Conservation (phyloP, 1,140 invertebrate species). For the Drosophila sp. region DNA sequence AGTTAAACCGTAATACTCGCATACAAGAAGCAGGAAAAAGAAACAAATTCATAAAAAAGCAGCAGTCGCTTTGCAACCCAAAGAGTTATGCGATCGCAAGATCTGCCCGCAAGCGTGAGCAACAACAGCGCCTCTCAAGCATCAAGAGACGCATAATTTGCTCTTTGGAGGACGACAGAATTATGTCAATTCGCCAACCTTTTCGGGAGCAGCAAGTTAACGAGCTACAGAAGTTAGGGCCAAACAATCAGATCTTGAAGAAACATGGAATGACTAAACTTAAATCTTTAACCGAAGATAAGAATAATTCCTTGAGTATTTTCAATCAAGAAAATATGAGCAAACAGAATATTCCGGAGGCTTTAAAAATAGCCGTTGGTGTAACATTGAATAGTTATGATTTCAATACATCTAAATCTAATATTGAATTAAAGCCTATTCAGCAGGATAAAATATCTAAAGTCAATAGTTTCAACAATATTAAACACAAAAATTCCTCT, state of each 20-base stretch:
- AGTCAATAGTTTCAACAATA: not conserved
- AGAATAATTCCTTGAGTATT: not conserved
- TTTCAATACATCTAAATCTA: not conserved
- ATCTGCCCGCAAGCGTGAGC: slow-evolving; percentile 40
- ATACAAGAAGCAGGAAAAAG: not conserved
- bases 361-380: not conserved
- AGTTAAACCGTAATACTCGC: not conserved
- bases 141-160: slow-evolving; percentile 60
- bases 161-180: slow-evolving; percentile 26
- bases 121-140: slow-evolving; percentile 33
- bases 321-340: not conserved
- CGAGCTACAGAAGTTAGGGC: not conserved
- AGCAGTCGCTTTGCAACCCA: slow-evolving; percentile 31
- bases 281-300: not conserved
- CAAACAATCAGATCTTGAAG: not conserved
- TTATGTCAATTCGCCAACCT: not conserved
- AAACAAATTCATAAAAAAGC: not conserved
- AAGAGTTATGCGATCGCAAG: slow-evolving; percentile 66
- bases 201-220: not conserved
- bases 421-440: too few relatives aligned
- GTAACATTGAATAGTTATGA: not conserved
- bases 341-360: not conserved
- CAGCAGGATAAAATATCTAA: not conserved
- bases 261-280: too few relatives aligned
- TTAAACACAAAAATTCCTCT: not conserved